Evolutionary conservation across 2,797 vertebrate genomes (phyloP).

Genomic region (Cyprinodon diabolis): DNA sequence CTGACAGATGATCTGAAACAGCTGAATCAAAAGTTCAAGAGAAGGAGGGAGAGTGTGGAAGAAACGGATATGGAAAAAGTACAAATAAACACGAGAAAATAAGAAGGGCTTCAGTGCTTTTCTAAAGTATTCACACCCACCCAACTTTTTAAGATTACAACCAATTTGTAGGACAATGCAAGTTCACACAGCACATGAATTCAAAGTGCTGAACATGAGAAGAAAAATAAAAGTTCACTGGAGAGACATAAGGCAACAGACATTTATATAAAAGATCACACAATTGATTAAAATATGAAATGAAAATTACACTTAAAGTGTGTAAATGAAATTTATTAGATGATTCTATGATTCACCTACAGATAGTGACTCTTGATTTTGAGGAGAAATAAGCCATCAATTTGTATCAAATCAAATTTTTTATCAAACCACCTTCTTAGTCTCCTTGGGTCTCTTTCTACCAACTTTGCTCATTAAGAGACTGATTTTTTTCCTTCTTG

Average conservation of each 20-base stretch:
- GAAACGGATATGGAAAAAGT: not conserved
- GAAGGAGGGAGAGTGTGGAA: not conserved
- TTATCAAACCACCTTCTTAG: not conserved
- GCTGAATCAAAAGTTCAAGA: not conserved
- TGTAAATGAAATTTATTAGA: not conserved
- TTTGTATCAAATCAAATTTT: not conserved
- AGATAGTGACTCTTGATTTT: not conserved
- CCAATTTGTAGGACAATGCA: too few relatives aligned
- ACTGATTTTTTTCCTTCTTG: not conserved
- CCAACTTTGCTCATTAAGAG: not conserved
- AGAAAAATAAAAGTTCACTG: too few relatives aligned
- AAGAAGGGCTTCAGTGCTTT: too few relatives aligned
- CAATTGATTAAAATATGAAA: too few relatives aligned
- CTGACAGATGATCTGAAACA: not conserved
- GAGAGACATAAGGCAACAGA: too few relatives aligned
- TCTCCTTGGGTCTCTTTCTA: not conserved
- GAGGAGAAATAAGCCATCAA: not conserved
- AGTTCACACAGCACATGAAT: too few relatives aligned
- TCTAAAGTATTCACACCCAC: not conserved
- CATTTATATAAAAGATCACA: too few relatives aligned
- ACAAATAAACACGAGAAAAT: too few relatives aligned
- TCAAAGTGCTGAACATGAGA: too few relatives aligned
- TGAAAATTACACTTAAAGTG: too few relatives aligned
- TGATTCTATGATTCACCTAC: too few relatives aligned
- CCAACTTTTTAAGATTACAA: not conserved